Conservation (phyloP, 1,140 invertebrate species). For the Eufriesea mexicana region DNA sequence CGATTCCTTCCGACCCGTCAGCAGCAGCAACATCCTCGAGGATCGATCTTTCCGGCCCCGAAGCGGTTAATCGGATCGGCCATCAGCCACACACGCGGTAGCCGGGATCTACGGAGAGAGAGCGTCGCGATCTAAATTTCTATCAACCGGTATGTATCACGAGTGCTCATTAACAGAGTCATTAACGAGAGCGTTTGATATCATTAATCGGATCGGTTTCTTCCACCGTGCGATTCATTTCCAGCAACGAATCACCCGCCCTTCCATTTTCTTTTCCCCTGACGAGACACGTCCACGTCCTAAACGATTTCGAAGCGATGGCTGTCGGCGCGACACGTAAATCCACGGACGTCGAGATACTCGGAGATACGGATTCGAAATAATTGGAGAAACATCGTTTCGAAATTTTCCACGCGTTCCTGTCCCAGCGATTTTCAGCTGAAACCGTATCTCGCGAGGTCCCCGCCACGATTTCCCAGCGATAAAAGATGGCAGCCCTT, state of each 20-base stretch:
- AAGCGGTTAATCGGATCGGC: slow-evolving; percentile 10
- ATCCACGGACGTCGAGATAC: no score
- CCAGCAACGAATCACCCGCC: neutral
- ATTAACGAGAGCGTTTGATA: slow-evolving; percentile 14
- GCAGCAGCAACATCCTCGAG: neutral
- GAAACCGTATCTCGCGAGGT: neutral
- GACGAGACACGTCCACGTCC: neutral
- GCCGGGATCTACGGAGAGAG: neutral
- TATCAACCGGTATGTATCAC: slow-evolving; percentile 53
- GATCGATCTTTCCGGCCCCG: slow-evolving; percentile 15
- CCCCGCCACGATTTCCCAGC: neutral
- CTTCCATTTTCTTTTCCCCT: neutral
- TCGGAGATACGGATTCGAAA: neutral
- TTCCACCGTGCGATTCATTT: neutral
- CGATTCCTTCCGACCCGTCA: slow-evolving; percentile 40
- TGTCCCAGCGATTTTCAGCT: neutral
- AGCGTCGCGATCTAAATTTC: slow-evolving; percentile 46
- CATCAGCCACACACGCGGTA: neutral
- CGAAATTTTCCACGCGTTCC: neutral
- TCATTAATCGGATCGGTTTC: slow-evolving; percentile 12
- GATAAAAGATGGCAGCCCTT: neutral
- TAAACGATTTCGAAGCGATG: neutral
- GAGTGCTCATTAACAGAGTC: slow-evolving; percentile 13
- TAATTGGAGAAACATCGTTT: neutral
- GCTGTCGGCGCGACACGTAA: no score